Percentiles rank a stretch among this genome's conserved stretches.
These are phyloP conservation scores for Gymnogyps californianus DNA, from an alignment of 2,113 vertebrate genomes.

Conservation along the genomic window DNA sequence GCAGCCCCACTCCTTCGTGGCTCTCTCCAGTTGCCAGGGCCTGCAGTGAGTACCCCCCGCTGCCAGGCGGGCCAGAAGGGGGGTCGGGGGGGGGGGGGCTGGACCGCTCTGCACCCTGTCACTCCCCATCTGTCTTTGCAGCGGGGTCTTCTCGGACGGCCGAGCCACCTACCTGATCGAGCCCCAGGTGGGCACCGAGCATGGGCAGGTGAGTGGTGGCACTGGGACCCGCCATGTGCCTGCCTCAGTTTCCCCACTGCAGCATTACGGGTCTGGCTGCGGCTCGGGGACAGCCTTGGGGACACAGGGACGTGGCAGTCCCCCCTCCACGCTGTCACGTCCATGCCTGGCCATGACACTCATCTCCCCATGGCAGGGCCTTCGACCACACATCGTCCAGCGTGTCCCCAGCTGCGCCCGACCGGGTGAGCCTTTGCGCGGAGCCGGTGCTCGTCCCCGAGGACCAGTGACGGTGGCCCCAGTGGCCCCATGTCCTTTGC, in stretches of 20 bases:
- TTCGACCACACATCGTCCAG: conserved; percentile 68
- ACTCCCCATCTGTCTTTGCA: conserved; percentile 30
- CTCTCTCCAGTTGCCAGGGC: conserved; percentile 90
- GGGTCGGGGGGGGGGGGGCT: not conserved
- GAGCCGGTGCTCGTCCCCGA: accelerated
- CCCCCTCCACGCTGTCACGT: accelerated
- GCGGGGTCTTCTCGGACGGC: conserved; percentile 91
- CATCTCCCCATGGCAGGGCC: conserved; percentile 38
- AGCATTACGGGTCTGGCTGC: not conserved
- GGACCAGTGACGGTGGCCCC: accelerated
- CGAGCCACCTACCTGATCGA: conserved; percentile 84
- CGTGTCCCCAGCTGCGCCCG: conserved; percentile 61
- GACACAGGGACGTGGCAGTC: accelerated
- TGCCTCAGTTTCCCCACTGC: not conserved
- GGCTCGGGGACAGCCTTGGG: not conserved
- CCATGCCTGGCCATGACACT: accelerated
- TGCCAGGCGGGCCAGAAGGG: accelerated
- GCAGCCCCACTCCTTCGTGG: conserved; percentile 79
- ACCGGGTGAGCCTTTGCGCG: conserved; percentile 43
- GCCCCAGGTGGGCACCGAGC: conserved; percentile 67
- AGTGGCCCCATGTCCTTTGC: not conserved
- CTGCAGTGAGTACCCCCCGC: conserved; percentile 78
- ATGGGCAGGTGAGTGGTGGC: conserved; percentile 17
- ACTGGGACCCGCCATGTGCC: accelerated
- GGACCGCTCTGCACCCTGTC: not conserved